Conservation (phyloP, 2,888 invertebrate species). For the Dichetophora obliterata region DNA sequence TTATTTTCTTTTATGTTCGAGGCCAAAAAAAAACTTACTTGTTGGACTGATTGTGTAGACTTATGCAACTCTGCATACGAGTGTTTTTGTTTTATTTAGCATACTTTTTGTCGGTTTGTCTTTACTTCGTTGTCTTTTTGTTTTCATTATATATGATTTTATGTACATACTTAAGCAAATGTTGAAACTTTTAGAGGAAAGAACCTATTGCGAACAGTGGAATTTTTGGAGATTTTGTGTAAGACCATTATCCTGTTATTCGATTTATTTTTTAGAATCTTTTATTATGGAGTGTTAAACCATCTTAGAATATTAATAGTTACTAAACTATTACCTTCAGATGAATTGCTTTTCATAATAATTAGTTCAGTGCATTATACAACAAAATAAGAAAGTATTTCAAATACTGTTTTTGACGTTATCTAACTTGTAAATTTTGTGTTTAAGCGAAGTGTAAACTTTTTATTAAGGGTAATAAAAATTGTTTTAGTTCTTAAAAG, state of each 20-base stretch:
- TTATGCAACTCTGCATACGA: neutral
- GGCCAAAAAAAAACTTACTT: neutral
- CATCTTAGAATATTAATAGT: too few species aligned
- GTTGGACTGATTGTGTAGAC: conserved; percentile 3
- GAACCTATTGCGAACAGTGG: neutral
- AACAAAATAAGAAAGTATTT: too few species aligned
- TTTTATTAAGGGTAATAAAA: too few species aligned
- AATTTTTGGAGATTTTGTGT: neutral
- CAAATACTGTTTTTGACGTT: too few species aligned
- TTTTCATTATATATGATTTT: conserved; percentile 7
- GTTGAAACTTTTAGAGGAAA: neutral
- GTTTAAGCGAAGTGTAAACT: too few species aligned
- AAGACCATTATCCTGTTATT: neutral
- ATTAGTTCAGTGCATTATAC: too few species aligned
- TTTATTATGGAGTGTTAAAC: too few species aligned
- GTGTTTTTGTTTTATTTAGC: neutral
- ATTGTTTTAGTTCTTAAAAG: too few species aligned
- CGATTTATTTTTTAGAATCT: neutral
- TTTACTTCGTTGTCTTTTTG: conserved; percentile 25
- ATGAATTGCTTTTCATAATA: too few species aligned
- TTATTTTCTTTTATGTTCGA: neutral
- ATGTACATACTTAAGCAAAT: neutral
- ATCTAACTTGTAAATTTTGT: too few species aligned
- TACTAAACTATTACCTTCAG: too few species aligned
- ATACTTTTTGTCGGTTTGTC: conserved; percentile 1